phyloP scores from a whole-genome alignment of 2,113 vertebrate genomes.

The Progne subis region DNA sequence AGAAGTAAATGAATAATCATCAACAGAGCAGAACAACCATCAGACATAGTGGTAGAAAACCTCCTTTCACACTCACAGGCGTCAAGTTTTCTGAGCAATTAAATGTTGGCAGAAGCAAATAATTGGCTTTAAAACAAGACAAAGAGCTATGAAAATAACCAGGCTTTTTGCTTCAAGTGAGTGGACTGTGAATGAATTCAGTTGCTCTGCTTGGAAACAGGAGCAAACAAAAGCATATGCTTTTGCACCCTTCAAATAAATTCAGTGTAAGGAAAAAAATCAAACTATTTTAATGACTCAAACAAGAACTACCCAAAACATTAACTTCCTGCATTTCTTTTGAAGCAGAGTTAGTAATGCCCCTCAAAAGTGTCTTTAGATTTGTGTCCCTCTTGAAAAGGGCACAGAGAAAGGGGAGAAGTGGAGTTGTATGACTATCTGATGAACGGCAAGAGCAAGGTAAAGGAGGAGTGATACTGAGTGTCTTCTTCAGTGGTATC shows the following conservation, averaged over 20 bases:
- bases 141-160: not conserved
- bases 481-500: not conserved
- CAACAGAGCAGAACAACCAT: constrained; percentile 35
- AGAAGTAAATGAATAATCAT: constrained; percentile 58
- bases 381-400: not conserved
- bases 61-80: constrained; percentile 14
- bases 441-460: not conserved
- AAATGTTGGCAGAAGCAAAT: constrained; percentile 54
- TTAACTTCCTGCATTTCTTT: not conserved
- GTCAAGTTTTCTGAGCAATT: constrained; percentile 27
- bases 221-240: accelerated
- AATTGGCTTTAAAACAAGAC: constrained; percentile 36
- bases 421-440: not conserved
- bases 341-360: not conserved
- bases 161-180: not conserved
- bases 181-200: not conserved
- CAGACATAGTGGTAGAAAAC: constrained; percentile 61
- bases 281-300: not conserved
- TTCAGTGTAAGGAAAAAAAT: not conserved
- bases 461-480: not conserved
- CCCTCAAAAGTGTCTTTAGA: not conserved
- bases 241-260: not conserved
- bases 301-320: not conserved
- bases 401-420: not conserved
- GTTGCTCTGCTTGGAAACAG: not conserved